Percentiles rank a stretch among this genome's conserved stretches.
These are phyloP conservation scores for Anastrepha ludens DNA, from an alignment of 1,140 invertebrate species.

Conservation along the genomic window DNA sequence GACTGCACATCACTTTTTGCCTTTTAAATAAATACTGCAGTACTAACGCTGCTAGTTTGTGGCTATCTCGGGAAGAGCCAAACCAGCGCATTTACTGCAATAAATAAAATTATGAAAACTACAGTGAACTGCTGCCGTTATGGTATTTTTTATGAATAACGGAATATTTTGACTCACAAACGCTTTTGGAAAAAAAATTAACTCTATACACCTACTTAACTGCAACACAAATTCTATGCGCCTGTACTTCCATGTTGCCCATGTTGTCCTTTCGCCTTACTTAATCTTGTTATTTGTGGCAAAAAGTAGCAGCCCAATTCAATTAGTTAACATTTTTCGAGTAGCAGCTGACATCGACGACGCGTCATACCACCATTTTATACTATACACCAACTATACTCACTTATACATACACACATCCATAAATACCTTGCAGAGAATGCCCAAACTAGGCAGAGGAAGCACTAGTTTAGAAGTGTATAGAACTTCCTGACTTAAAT, in stretches of 20 bases:
- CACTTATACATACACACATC: too few species aligned
- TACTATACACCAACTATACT: too few species aligned
- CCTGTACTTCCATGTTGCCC: background rate
- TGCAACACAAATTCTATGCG: background rate
- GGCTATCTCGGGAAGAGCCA: background rate
- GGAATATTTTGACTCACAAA: background rate
- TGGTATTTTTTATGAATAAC: background rate
- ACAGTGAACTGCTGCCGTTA: background rate
- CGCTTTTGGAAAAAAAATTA: background rate
- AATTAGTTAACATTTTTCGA: slow-evolving; percentile 50
- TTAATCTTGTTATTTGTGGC: slow-evolving; percentile 46
- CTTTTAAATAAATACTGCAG: too few species aligned
- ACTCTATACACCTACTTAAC: background rate
- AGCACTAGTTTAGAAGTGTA: too few species aligned
- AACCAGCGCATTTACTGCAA: background rate
- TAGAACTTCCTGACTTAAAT: too few species aligned
- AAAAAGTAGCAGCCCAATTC: slow-evolving; percentile 21
- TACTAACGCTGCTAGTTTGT: background rate
- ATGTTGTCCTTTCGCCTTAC: background rate
- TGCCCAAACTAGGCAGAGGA: too few species aligned
- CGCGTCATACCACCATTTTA: background rate
- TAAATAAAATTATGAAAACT: slow-evolving; percentile 22
- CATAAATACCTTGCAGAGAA: too few species aligned
- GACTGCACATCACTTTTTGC: background rate
- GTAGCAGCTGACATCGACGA: background rate